Conservation (phyloP, 1,140 invertebrate genomes). For the Nixonia krombeini region DNA sequence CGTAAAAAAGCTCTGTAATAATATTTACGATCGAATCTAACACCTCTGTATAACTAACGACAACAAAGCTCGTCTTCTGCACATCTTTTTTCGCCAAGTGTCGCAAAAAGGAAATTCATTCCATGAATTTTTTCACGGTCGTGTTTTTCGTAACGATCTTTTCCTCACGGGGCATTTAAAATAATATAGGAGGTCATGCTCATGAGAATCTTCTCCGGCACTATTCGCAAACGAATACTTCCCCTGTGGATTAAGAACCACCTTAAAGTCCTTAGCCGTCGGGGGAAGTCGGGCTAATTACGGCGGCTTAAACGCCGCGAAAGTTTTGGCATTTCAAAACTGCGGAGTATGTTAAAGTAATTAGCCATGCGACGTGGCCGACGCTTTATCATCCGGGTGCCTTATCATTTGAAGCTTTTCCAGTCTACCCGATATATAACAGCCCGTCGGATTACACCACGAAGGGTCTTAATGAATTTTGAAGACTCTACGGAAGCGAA, state of each 20-base stretch:
- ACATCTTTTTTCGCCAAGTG: too few relatives aligned
- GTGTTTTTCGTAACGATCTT: conserved; percentile 14
- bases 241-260: conserved; percentile 37
- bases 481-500: too few relatives aligned
- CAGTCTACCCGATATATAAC: conserved; percentile 8
- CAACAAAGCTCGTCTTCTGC: too few relatives aligned
- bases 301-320: conserved; percentile 40
- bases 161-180: conserved; percentile 32
- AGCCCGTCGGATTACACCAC: too few relatives aligned
- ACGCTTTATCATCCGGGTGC: conserved; percentile 35
- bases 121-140: not conserved
- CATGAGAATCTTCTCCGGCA: conserved; percentile 12
- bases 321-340: conserved; percentile 49
- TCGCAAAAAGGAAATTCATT: too few relatives aligned
- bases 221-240: conserved; percentile 23
- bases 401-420: conserved; percentile 45
- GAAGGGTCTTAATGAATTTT: too few relatives aligned
- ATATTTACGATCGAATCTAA: too few relatives aligned
- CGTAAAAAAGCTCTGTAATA: too few relatives aligned
- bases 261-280: conserved; percentile 40
- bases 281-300: conserved; percentile 42
- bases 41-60: too few relatives aligned
- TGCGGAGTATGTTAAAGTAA: conserved; percentile 47
- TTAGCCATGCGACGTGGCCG: conserved; percentile 37
- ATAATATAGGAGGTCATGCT: conserved; percentile 28